Evolutionary conservation across 2,113 vertebrate species (phyloP).

Genomic region (Daphoenositta chrysoptera): DNA sequence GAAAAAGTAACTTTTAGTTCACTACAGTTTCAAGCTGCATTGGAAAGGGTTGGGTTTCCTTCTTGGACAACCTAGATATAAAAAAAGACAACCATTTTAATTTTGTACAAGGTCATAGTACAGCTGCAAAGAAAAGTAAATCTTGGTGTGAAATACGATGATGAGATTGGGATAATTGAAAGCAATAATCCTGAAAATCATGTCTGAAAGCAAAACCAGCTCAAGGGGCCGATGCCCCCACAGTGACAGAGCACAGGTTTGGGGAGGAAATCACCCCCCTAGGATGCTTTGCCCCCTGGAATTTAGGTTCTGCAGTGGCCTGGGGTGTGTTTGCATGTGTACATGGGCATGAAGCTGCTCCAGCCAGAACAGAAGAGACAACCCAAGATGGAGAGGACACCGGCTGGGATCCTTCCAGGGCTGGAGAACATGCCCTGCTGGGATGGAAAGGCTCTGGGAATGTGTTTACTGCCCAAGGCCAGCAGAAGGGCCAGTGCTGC

Average conservation of each 20-base stretch:
- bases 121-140: background rate
- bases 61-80: background rate
- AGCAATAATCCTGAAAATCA: background rate
- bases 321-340: background rate
- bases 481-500: background rate
- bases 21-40: background rate
- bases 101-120: background rate
- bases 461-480: background rate
- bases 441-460: background rate
- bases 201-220: background rate
- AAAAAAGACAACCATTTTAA: background rate
- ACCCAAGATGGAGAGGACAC: background rate
- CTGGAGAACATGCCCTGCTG: background rate
- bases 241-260: background rate
- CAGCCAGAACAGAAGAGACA: background rate
- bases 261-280: rapidly evolving
- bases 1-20: background rate
- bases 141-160: background rate
- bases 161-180: background rate
- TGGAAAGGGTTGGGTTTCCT: background rate
- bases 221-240: background rate
- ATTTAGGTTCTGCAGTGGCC: background rate
- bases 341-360: background rate
- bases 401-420: background rate
- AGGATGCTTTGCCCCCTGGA: background rate